phyloP scores from a whole-genome alignment of 2,797 vertebrate species.

The Falco concolor region DNA sequence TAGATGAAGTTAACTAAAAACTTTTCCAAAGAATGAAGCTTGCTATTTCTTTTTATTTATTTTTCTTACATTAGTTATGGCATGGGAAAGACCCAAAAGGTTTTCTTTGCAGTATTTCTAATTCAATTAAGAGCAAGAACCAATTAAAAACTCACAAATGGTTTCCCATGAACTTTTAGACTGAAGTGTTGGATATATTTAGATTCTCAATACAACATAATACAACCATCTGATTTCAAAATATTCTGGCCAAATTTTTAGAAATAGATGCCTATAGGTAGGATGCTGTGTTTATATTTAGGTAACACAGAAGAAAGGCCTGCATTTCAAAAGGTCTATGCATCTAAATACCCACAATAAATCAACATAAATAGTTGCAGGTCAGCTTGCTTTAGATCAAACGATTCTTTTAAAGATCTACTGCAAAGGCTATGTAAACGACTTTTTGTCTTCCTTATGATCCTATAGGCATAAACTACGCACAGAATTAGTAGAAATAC shows the following conservation, averaged over 20 bases:
- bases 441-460: not conserved
- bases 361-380: not conserved
- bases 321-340: not conserved
- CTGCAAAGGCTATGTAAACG: not conserved
- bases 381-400: not conserved
- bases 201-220: not conserved
- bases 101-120: slow-evolving; percentile 25
- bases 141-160: slow-evolving; percentile 24
- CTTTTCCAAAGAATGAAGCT: not conserved
- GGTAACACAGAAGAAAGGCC: not conserved
- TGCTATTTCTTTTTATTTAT: slow-evolving; percentile 5
- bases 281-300: not conserved
- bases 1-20: not conserved
- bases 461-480: not conserved
- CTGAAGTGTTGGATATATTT: slow-evolving; percentile 27
- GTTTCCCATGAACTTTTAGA: slow-evolving; percentile 40
- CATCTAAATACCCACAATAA: not conserved
- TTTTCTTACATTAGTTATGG: slow-evolving; percentile 41
- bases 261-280: not conserved
- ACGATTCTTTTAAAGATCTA: not conserved
- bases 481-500: not conserved
- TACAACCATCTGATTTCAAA: not conserved
- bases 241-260: not conserved
- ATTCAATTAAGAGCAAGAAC: slow-evolving; percentile 38
- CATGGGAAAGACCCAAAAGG: slow-evolving; percentile 38